A percentile compares a stretch with the other conserved stretches of the same genome.
phyloP scores from a whole-genome alignment of 1,140 invertebrate species.

The Aporrectodea caliginosa region DNA sequence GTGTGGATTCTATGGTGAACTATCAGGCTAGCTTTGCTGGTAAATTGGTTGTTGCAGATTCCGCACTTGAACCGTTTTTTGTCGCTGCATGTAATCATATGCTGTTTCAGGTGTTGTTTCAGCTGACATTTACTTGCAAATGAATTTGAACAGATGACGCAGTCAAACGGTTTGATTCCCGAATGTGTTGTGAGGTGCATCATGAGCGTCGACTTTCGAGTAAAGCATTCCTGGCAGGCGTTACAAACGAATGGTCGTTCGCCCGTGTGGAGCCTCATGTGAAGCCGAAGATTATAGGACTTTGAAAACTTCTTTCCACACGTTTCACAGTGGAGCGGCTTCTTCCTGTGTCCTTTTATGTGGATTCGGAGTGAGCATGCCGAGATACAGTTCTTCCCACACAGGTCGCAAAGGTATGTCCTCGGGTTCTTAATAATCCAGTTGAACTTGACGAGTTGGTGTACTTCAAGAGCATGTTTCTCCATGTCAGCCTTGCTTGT shows the following conservation, averaged over 20 bases:
- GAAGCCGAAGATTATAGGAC: not conserved
- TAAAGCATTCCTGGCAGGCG: slow-evolving; percentile 30
- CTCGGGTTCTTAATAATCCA: not conserved
- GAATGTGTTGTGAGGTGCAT: slow-evolving; percentile 20
- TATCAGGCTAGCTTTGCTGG: slow-evolving; percentile 74
- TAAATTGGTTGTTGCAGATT: slow-evolving; percentile 93
- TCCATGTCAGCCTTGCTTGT: not conserved
- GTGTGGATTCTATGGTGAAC: slow-evolving; percentile 35
- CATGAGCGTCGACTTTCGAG: slow-evolving; percentile 36
- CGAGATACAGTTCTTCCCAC: not conserved
- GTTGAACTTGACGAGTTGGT: not conserved
- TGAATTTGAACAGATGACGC: slow-evolving; percentile 63
- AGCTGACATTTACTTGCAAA: slow-evolving; percentile 98
- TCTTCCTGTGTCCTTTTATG: slow-evolving; percentile 63
- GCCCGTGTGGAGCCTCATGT: slow-evolving; percentile 32
- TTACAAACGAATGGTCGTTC: slow-evolving; percentile 31
- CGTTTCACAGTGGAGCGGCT: slow-evolving; percentile 68
- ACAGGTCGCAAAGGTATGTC: not conserved
- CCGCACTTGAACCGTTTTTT: slow-evolving; percentile 98
- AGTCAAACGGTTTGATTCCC: slow-evolving; percentile 1
- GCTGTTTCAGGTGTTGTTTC: slow-evolving; percentile 64
- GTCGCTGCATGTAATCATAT: slow-evolving; percentile 55
- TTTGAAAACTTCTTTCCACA: slow-evolving; percentile 69
- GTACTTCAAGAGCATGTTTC: not conserved
- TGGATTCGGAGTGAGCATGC: not conserved